phyloP scores from a whole-genome alignment of 2,888 invertebrate species.

The Leptarthrus brevirostris region DNA sequence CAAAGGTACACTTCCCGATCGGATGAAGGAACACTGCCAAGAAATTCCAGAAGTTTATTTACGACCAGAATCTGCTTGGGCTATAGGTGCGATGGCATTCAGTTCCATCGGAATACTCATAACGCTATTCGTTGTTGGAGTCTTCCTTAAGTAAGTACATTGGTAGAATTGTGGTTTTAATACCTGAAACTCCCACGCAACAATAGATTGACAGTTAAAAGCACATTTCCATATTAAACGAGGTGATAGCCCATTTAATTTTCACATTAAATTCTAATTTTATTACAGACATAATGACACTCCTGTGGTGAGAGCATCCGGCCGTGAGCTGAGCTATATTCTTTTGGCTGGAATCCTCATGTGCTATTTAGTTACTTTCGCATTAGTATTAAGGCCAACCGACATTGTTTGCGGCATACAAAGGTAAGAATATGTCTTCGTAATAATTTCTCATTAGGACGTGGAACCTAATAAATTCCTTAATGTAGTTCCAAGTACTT shows the following conservation, averaged over 20 bases:
- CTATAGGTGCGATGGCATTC: constrained; percentile 92
- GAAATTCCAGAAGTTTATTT: constrained; percentile 86
- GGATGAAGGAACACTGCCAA: constrained; percentile 77
- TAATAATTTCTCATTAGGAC: no score
- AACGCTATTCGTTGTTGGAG: constrained; percentile 81
- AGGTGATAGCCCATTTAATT: constrained; percentile 11
- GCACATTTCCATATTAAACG: not conserved
- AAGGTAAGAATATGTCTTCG: constrained; percentile 75
- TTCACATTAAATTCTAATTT: constrained; percentile 28
- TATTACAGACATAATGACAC: constrained; percentile 82
- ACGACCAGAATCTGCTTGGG: constrained; percentile 86
- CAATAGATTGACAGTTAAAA: not conserved
- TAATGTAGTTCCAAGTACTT: no score
- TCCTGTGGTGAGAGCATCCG: constrained; percentile 96
- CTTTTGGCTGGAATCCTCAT: constrained; percentile 89
- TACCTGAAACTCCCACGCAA: not conserved
- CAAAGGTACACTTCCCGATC: constrained; percentile 84
- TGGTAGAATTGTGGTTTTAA: no score
- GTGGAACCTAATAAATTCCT: no score
- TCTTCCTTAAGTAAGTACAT: constrained; percentile 74
- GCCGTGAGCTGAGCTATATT: constrained; percentile 89
- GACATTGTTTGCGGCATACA: constrained; percentile 91
- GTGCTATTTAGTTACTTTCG: constrained; percentile 93
- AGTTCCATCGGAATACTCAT: constrained; percentile 86
- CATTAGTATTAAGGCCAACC: constrained; percentile 86